Evolutionary conservation across 2,888 invertebrate species (phyloP).

Genomic region (Agrochola lota): DNA sequence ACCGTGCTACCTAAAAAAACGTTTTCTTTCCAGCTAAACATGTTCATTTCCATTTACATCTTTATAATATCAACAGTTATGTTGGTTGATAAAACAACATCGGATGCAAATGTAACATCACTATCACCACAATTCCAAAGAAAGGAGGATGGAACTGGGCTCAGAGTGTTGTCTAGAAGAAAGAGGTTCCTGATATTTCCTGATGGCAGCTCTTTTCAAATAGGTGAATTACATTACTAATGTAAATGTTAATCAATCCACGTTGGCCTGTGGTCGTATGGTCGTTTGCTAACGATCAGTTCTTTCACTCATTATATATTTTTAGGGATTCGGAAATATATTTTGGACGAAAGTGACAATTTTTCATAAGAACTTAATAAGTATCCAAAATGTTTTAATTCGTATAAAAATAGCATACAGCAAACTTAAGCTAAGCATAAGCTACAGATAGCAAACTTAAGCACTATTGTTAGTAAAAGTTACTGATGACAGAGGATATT

Average conservation of each 20-base stretch:
- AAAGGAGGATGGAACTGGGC: constrained; percentile 25
- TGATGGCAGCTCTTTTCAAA: constrained; percentile 91
- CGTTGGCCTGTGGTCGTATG: neutral
- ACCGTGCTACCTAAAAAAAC: neutral
- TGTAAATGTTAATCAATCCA: too few species aligned
- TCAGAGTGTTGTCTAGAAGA: constrained; percentile 83
- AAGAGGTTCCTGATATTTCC: constrained; percentile 91
- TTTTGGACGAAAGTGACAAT: too few species aligned
- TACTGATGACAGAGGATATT: neutral
- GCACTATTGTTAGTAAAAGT: neutral
- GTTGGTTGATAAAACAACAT: neutral
- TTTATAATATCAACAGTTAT: constrained; percentile 12
- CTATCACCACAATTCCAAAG: neutral
- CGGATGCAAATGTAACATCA: constrained; percentile 5
- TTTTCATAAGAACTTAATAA: too few species aligned
- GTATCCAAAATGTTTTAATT: too few species aligned
- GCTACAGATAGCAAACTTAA: neutral
- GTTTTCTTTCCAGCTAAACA: constrained; percentile 25
- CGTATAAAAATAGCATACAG: too few species aligned
- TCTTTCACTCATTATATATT: neutral
- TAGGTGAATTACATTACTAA: constrained; percentile 73
- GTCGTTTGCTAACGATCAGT: neutral
- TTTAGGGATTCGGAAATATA: neutral
- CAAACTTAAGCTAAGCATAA: too few species aligned
- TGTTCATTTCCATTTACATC: constrained; percentile 20